Conservation (phyloP, 2,797 vertebrate genomes). For the Champsocephalus esox region DNA sequence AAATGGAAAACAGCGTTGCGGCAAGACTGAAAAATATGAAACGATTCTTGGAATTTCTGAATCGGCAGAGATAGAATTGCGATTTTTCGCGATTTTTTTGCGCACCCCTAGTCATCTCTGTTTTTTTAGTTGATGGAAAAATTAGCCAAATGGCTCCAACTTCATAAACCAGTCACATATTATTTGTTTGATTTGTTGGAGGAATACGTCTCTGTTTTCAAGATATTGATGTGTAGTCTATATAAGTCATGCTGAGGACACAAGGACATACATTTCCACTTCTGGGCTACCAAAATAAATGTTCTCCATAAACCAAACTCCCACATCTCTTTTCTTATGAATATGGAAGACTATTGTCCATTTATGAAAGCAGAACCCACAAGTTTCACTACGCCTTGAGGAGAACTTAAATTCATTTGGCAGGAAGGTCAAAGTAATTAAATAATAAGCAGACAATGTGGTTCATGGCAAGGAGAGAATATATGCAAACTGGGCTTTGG, state of each 20-base stretch:
- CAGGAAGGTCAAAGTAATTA: slow-evolving; percentile 41
- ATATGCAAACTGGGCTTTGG: slow-evolving; percentile 29
- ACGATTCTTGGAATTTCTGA: no score
- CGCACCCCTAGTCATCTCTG: background rate
- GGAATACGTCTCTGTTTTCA: background rate
- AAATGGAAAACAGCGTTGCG: no score
- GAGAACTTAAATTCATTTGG: slow-evolving; percentile 31
- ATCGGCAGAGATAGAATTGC: no score
- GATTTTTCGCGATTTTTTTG: no score
- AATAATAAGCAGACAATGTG: slow-evolving; percentile 31
- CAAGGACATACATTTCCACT: slow-evolving; percentile 24
- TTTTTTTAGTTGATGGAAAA: background rate
- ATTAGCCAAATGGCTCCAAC: background rate
- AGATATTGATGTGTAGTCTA: background rate
- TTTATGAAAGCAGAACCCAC: slow-evolving; percentile 11
- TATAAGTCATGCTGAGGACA: slow-evolving; percentile 26
- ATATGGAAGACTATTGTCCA: slow-evolving; percentile 33
- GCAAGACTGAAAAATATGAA: no score
- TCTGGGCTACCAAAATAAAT: slow-evolving; percentile 7
- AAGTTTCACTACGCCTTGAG: slow-evolving; percentile 22
- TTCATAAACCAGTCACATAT: background rate
- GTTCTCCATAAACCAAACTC: slow-evolving; percentile 8
- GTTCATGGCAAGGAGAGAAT: slow-evolving; percentile 35
- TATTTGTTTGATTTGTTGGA: background rate
- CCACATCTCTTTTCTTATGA: slow-evolving; percentile 19